Evolutionary conservation across 2,888 invertebrate genomes (phyloP), one percentile per base, ranked within the genome.

Genomic region (Aromia moschata): DNA sequence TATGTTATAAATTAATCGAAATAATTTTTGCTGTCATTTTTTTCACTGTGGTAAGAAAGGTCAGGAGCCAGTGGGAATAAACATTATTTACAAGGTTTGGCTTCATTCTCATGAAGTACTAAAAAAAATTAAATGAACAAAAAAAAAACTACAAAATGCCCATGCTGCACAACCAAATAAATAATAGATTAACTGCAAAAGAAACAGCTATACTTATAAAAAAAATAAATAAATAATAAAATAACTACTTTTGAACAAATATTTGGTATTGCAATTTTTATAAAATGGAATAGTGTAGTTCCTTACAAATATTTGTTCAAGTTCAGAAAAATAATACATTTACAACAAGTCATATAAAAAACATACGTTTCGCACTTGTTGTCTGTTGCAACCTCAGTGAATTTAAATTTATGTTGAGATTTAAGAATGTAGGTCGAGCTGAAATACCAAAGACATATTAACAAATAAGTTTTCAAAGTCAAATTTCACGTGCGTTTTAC

Each of bases 351-450:
- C 44, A 43, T 38, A 40, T 33, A 56, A 46, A 62, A 37, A 64
- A 93, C 93, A 85, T 93, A 94, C 94, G 91, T 91, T 94, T 94
- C 82, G 85, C 79, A 71, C 79, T 83, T 74, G 88, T 87, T 79
- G 90, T 87, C 81, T 92, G 93, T 85, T 92, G 92, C 80, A 92
- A 90, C 83, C 93, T 89, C 85, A 93, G 87, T 79, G 92, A 89
- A 87, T 94, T 94, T 84, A 93, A 89, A 87, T 93, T 94, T 87
- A 94, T 87, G 87, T 92, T 94, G 86, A 97, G 92, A 89, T 96
- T 96, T 85, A 97, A 91, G 89, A 96, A 97, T 83, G 96, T 97
- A 81, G 97, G 97, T 79, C 97, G 93, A 84, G 96, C 96, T 97
- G 96, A 86, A 91, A 90, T 84, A 82, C 72, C 67, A 76, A 72